phyloP scores from a whole-genome alignment of 1,140 invertebrate genomes.

The Neelides sp. region DNA sequence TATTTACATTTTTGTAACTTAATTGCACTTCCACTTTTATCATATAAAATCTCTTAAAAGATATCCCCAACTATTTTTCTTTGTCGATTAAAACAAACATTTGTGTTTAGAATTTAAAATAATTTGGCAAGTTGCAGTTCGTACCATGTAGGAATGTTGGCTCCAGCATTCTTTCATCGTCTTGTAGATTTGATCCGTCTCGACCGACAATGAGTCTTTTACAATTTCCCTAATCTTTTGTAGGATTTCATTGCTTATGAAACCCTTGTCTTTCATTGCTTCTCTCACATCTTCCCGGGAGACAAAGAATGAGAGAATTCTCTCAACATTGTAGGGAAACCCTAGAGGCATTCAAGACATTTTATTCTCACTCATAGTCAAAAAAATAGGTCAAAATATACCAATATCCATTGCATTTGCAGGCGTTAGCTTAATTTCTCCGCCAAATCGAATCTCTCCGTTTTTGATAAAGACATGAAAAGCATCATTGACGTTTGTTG shows the following conservation, averaged over 20 bases:
- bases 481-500: conserved; percentile 38
- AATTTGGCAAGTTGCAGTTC: background rate
- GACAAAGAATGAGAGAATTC: conserved; percentile 34
- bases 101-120: background rate
- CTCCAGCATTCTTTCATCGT: conserved; percentile 36
- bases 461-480: conserved; percentile 32
- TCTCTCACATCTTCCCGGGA: conserved; percentile 27
- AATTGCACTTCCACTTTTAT: no score
- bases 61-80: no score
- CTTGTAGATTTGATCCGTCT: conserved; percentile 32
- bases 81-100: no score
- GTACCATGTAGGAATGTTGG: conserved; percentile 36
- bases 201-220: conserved; percentile 12
- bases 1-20: background rate
- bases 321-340: conserved; percentile 39
- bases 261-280: conserved; percentile 33
- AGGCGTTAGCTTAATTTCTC: conserved; percentile 32
- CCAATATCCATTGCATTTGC: conserved; percentile 42
- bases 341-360: no score
- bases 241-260: conserved; percentile 31
- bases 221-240: conserved; percentile 25
- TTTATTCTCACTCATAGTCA: background rate
- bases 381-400: conserved; percentile 24
- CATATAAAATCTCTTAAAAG: no score
- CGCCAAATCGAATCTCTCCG: conserved; percentile 32